Conservation (phyloP, 2,113 vertebrate genomes). For the Calidris pugnax region DNA sequence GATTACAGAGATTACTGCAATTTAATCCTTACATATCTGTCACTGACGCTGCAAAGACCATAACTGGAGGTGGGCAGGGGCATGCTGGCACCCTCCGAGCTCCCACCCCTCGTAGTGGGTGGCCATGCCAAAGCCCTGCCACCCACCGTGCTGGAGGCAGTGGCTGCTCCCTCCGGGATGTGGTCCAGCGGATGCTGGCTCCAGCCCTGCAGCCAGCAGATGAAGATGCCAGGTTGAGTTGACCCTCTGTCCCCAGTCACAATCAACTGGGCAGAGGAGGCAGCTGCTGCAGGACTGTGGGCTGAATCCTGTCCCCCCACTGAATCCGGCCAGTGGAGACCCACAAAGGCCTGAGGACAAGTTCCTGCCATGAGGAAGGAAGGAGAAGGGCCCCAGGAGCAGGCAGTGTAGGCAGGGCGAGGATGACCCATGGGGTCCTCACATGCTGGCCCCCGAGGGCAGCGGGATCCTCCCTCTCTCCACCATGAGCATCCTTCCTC, state of each 20-base stretch:
- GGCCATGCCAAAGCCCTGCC: background rate
- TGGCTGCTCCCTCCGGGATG: fast-evolving
- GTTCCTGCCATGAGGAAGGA: background rate
- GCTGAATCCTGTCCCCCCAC: background rate
- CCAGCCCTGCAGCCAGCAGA: fast-evolving
- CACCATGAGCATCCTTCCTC: fast-evolving
- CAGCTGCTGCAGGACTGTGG: fast-evolving
- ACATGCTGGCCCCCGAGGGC: fast-evolving
- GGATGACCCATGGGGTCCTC: background rate
- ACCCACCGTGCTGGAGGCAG: fast-evolving
- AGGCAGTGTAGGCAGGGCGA: background rate
- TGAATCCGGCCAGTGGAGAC: background rate
- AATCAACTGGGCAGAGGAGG: background rate
- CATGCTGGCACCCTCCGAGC: fast-evolving
- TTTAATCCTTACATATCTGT: slow-evolving; percentile 72
- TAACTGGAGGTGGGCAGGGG: slow-evolving; percentile 1
- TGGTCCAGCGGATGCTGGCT: fast-evolving
- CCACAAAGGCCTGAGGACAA: background rate
- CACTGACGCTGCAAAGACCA: slow-evolving; percentile 72
- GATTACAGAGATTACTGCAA: slow-evolving; percentile 72
- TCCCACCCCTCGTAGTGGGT: fast-evolving
- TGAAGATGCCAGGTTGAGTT: fast-evolving
- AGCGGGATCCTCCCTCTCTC: background rate
- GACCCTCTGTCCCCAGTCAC: fast-evolving
- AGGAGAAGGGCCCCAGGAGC: background rate